Conservation (phyloP, 1,140 invertebrate species). For the Metopolophium dirhodum region DNA sequence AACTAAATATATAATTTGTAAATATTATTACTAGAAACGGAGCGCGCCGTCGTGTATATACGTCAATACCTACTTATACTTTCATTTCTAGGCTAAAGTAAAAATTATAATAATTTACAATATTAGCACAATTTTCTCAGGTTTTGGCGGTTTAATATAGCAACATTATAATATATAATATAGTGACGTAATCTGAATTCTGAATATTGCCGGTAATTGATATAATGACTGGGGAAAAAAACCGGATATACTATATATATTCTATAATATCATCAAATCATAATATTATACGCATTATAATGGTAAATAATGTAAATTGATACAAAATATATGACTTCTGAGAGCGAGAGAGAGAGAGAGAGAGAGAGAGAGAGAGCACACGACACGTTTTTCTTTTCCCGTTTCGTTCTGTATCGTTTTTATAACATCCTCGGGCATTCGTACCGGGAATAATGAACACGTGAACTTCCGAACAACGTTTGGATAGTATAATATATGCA, state of each 20-base stretch:
- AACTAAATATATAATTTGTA: neutral
- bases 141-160: neutral
- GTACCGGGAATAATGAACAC: neutral
- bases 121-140: conserved; percentile 11
- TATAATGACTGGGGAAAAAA: neutral
- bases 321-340: neutral
- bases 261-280: conserved; percentile 11
- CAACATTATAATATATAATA: neutral
- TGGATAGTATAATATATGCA: neutral
- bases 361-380: neutral
- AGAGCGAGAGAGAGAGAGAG: neutral
- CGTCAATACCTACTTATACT: neutral
- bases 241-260: conserved; percentile 26
- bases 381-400: neutral
- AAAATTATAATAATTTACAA: neutral
- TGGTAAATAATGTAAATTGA: conserved; percentile 17
- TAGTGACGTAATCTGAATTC: neutral
- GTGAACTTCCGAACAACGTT: neutral
- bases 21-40: neutral
- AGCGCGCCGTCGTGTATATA: neutral
- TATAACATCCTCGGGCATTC: neutral
- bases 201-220: neutral
- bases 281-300: conserved; percentile 8
- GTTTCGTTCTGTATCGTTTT: neutral
- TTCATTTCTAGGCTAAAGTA: neutral